Percentiles rank a stretch among this genome's conserved stretches.
phyloP scores from a whole-genome alignment of 2,888 invertebrate genomes.

The Actias luna region DNA sequence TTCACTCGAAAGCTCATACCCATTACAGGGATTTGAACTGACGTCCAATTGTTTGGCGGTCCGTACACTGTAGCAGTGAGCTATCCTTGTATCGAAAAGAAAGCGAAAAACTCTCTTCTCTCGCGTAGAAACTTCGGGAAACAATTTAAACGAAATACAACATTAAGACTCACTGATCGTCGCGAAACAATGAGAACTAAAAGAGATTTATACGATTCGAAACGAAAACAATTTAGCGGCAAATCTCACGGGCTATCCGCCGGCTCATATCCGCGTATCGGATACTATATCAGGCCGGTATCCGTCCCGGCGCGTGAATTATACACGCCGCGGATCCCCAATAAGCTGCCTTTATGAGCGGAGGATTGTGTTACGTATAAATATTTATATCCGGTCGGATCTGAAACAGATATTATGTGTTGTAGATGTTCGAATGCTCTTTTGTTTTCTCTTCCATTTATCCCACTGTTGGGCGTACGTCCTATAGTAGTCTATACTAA shows the following conservation, averaged over 20 bases:
- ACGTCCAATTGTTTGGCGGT: no score
- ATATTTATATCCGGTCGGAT: conserved; percentile 66
- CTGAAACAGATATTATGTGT: conserved; percentile 46
- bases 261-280: conserved; percentile 36
- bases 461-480: background rate
- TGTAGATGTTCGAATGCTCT: background rate
- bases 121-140: no score
- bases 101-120: no score
- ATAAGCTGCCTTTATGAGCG: conserved; percentile 60
- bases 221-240: conserved; percentile 32
- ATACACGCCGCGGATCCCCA: conserved; percentile 41
- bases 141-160: no score
- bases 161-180: background rate
- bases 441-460: background rate
- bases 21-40: no score
- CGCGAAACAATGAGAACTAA: conserved; percentile 1
- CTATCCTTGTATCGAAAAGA: no score
- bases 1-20: no score
- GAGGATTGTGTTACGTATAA: conserved; percentile 55
- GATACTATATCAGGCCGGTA: conserved; percentile 35
- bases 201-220: conserved; percentile 22
- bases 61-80: no score
- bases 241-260: conserved; percentile 31
- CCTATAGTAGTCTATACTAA: no score
- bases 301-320: conserved; percentile 41